Conservation (phyloP, 1,140 invertebrate genomes). For the Druon quercuslanigerum region DNA sequence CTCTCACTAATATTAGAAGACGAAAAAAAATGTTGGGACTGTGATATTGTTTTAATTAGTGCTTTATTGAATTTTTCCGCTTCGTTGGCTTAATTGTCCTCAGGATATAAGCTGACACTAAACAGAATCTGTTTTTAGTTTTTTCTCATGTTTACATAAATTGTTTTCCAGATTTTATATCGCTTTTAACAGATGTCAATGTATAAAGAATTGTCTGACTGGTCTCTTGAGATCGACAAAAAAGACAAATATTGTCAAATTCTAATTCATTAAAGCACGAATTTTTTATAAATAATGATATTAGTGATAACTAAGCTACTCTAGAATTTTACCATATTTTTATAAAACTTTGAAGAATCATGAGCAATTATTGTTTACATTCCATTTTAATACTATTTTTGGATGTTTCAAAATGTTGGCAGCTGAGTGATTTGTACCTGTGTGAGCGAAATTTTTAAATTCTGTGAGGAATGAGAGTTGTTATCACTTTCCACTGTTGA, state of each 20-base stretch:
- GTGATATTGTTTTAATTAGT: constrained; percentile 24
- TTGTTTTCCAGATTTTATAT: not conserved
- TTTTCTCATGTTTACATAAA: not conserved
- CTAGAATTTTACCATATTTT: constrained; percentile 28
- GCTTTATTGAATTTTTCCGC: not conserved
- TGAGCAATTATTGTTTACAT: constrained; percentile 21
- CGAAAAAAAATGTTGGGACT: not conserved
- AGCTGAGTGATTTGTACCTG: not conserved
- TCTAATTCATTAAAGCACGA: constrained; percentile 8
- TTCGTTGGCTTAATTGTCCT: not conserved
- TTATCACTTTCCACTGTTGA: not conserved
- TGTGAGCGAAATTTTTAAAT: not conserved
- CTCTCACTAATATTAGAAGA: not conserved
- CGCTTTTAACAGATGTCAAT: not conserved
- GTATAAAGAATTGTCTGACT: not conserved
- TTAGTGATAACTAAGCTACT: not conserved
- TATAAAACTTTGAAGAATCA: constrained; percentile 13
- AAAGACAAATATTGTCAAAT: not conserved
- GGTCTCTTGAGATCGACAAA: not conserved
- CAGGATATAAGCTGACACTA: too few species aligned
- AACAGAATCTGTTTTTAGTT: too few species aligned
- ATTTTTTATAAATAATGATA: constrained; percentile 20
- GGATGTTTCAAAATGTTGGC: not conserved
- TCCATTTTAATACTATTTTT: not conserved
- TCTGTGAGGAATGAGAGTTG: not conserved